Evolutionary conservation across 1,140 invertebrate species (phyloP), one percentile per base, ranked within the genome.

Genomic region (Amphibalanus amphitrite): DNA sequence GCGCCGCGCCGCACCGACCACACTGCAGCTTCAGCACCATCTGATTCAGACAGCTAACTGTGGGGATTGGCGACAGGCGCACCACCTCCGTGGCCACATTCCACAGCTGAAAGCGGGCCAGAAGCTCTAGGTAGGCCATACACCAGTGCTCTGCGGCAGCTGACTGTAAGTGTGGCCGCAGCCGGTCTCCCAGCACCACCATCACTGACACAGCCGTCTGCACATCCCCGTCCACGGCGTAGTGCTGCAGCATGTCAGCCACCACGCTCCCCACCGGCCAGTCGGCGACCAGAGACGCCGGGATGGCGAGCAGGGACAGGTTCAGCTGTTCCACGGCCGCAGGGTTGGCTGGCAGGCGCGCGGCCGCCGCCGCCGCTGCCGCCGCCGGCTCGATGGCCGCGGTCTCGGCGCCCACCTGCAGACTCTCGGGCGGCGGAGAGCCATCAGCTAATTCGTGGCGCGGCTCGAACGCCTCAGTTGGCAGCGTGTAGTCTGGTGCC

Each of bases 91-190:
- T 89, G 26, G 88, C 85, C 70, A 89, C 83, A 75, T 89, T 86
- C 87, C 89, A 95, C 28, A 95, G 81, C 77, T 90, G 86, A 77
- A 89, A 90, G 47, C 88, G 84, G 71, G 86, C 87, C 33, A 96
- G 79, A 74, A 93, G 80, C 76, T 95, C 93, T 64, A 97, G 86
- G 77, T 97, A 97, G 0, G 89, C 88, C 28, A 91, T 80, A 74
- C 93, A 83, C 93, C 93, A 97, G 77, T 91, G 88, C 80, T 96
- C 93, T 80, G 92, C 88, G 13, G 85, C 80, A 13, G 83, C 82
- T 74, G 88, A 86, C 75, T 90, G 88, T 65, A 93, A 85, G 69
- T 83, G 79, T 30, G 81, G 81, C 76, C 85, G 84, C 20, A 90
- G 81, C 70, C 84, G 85, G 64, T 94, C 89, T 40, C 91, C 91